Evolutionary conservation across 2,797 vertebrate species (phyloP).

Genomic region (Acanthurus leucopareius): DNA sequence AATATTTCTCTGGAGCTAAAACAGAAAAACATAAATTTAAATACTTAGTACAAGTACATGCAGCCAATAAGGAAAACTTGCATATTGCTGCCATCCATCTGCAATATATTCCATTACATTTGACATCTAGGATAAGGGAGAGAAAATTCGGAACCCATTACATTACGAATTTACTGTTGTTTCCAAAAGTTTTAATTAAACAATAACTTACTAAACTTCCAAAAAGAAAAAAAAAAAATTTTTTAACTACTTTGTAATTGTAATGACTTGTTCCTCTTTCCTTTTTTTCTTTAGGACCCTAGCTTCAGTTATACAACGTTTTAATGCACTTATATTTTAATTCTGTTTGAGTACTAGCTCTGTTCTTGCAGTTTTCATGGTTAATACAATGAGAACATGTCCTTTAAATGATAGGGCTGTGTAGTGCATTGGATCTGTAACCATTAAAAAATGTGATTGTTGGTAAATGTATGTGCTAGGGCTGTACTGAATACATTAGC

Average conservation of each 20-base stretch:
- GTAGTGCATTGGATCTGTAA: not conserved
- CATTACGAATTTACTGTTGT: slow-evolving; percentile 9
- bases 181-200: not conserved
- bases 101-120: not conserved
- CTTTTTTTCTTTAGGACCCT: too few species aligned
- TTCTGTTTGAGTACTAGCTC: not conserved
- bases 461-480: too few species aligned
- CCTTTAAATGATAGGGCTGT: not conserved
- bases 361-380: not conserved
- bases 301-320: slow-evolving; percentile 10
- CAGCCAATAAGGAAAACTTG: not conserved
- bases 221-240: too few species aligned
- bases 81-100: not conserved
- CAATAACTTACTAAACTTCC: not conserved
- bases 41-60: not conserved
- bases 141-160: not conserved
- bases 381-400: not conserved
- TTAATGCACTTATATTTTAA: not conserved
- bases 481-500: too few species aligned
- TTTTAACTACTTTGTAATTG: too few species aligned
- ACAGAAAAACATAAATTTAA: slow-evolving; percentile 25
- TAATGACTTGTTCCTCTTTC: too few species aligned
- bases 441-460: not conserved
- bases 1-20: slow-evolving; percentile 94
- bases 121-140: not conserved